Evolutionary conservation across 2,797 vertebrate genomes (phyloP).

Genomic region (Labeo calbasu): DNA sequence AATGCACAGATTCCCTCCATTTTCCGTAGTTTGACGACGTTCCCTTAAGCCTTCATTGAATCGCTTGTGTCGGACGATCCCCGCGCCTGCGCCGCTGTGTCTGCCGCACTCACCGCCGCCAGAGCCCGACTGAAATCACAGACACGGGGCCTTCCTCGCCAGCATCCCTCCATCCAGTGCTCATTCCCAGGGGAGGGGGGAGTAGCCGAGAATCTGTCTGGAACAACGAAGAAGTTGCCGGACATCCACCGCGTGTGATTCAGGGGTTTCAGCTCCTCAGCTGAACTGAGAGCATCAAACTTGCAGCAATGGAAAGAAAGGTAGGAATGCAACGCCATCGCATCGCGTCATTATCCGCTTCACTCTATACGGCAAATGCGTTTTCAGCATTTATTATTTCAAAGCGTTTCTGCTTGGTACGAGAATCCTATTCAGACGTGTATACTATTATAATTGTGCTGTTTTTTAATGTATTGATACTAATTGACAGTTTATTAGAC

Average conservation of each 20-base stretch:
- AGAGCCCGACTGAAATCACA: slow-evolving; percentile 49
- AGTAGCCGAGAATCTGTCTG: slow-evolving; percentile 41
- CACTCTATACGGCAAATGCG: slow-evolving; percentile 72
- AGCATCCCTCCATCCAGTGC: slow-evolving; percentile 57
- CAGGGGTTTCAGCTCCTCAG: neutral
- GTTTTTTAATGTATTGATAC: neutral
- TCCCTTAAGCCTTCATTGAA: slow-evolving; percentile 56
- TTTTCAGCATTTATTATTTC: slow-evolving; percentile 73
- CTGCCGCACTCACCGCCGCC: slow-evolving; percentile 59
- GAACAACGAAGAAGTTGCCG: slow-evolving; percentile 50
- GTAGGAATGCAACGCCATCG: slow-evolving; percentile 60
- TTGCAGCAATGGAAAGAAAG: slow-evolving; percentile 67
- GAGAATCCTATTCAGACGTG: neutral
- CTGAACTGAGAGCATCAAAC: slow-evolving; percentile 46
- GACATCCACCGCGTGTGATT: slow-evolving; percentile 29
- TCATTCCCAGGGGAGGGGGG: slow-evolving; percentile 50
- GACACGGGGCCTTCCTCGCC: slow-evolving; percentile 55
- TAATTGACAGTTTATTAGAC: neutral
- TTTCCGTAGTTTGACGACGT: slow-evolving; percentile 61
- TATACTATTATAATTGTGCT: neutral
- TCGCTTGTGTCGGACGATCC: slow-evolving; percentile 24
- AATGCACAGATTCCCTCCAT: neutral
- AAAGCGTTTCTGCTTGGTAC: neutral
- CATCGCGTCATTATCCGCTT: slow-evolving; percentile 47
- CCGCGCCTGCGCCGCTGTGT: slow-evolving; percentile 62